These are phyloP conservation scores for Drosophila oshimai DNA, from an alignment of 1,140 invertebrate genomes.

Conservation along the genomic window DNA sequence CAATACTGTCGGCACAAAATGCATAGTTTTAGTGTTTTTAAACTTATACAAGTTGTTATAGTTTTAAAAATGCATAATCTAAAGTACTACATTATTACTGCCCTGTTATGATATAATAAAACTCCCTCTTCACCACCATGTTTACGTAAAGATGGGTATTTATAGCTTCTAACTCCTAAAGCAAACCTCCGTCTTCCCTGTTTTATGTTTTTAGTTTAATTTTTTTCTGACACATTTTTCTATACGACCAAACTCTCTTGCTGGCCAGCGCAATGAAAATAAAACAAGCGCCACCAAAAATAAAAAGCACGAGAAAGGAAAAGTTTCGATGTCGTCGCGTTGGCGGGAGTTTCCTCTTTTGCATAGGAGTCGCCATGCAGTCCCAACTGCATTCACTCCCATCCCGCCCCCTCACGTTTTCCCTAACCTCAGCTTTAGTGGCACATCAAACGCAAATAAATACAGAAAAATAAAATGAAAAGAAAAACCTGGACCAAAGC, in stretches of 20 bases:
- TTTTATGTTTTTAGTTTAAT: conserved; percentile 15
- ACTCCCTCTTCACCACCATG: no score
- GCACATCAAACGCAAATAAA: conserved; percentile 25
- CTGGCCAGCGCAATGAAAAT: conserved; percentile 32
- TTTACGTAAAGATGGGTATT: no score
- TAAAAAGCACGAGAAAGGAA: conserved; percentile 14
- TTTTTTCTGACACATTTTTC: conserved; percentile 40
- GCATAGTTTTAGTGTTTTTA: no score
- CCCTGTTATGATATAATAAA: neutral
- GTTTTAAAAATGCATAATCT: no score
- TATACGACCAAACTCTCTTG: conserved; percentile 29
- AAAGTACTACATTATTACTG: no score
- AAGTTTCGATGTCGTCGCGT: conserved; percentile 41
- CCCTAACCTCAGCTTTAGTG: conserved; percentile 4
- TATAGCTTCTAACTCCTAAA: neutral
- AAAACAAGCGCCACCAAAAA: conserved; percentile 17
- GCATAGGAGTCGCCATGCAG: conserved; percentile 50
- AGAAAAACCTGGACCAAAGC: conserved; percentile 16
- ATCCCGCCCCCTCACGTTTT: neutral
- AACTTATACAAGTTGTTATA: no score
- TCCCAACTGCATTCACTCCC: conserved; percentile 31
- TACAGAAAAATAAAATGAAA: neutral
- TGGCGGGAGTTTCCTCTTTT: conserved; percentile 38
- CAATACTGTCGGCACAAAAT: no score
- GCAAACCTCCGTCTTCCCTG: neutral